phyloP scores from a whole-genome alignment of 1,140 invertebrate species.

The Kradibia gibbosae region DNA sequence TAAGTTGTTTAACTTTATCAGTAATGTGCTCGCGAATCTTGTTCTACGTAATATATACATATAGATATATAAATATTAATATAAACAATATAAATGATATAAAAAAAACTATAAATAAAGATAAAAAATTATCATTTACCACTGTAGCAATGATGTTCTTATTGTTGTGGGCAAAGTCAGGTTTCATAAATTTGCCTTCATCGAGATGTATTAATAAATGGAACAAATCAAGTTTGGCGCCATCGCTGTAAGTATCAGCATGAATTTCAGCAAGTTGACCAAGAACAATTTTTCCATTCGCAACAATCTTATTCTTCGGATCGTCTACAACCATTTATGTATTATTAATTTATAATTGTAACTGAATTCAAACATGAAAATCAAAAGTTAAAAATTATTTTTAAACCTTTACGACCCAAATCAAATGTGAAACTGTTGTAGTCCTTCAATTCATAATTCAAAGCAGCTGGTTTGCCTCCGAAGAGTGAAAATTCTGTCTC shows the following conservation, averaged over 20 bases:
- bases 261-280: constrained; percentile 79
- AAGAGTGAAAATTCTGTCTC: constrained; percentile 72
- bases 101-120: not conserved
- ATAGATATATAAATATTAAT: not conserved
- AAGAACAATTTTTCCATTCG: constrained; percentile 74
- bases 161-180: constrained; percentile 76
- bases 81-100: not conserved
- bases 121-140: too few species aligned
- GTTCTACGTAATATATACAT: constrained; percentile 52
- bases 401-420: constrained; percentile 72
- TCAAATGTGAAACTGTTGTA: constrained; percentile 74
- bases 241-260: constrained; percentile 73
- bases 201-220: constrained; percentile 76
- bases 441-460: constrained; percentile 73
- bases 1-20: constrained; percentile 63
- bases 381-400: not conserved
- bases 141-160: constrained; percentile 75
- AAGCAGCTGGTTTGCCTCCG: constrained; percentile 69
- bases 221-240: constrained; percentile 76
- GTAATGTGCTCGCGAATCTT: constrained; percentile 46
- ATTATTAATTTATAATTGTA: not conserved
- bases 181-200: constrained; percentile 80
- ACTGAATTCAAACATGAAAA: not conserved
- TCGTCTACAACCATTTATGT: constrained; percentile 57
- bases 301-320: constrained; percentile 74